A percentile compares a stretch with the other conserved stretches of the same genome.
Conservation (phyloP, 2,888 invertebrate genomes). For the Nomada fabriciana region DNA sequence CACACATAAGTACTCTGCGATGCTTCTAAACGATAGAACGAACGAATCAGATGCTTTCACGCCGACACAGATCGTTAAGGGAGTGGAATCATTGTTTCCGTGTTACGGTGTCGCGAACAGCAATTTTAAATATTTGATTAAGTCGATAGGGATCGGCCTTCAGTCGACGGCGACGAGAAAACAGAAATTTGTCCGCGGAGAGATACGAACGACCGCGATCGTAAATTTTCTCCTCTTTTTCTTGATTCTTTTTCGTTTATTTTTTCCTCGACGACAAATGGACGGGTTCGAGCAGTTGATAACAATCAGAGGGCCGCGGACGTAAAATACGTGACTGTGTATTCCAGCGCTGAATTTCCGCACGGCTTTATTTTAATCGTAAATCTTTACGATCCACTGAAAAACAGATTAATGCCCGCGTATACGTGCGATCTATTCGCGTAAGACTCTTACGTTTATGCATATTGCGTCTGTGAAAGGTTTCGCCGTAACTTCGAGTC, state of each 20-base stretch:
- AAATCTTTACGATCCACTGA: slow-evolving; percentile 38
- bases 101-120: slow-evolving; percentile 9
- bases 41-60: slow-evolving; percentile 15
- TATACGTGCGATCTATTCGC: background rate
- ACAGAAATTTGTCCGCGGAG: slow-evolving; percentile 21
- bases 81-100: background rate
- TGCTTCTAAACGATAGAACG: background rate
- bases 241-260: background rate
- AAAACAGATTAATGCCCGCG: slow-evolving; percentile 32
- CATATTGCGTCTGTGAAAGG: slow-evolving; percentile 25
- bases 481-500: slow-evolving; percentile 25
- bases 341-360: background rate
- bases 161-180: background rate
- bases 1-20: too few species aligned
- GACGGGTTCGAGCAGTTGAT: slow-evolving; percentile 20
- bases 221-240: slow-evolving; percentile 16
- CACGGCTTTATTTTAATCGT: slow-evolving; percentile 37
- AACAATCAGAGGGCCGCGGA: slow-evolving; percentile 20
- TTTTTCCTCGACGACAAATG: slow-evolving; percentile 16
- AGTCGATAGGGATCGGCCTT: slow-evolving; percentile 22
- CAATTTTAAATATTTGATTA: slow-evolving; percentile 33
- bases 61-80: background rate
- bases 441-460: slow-evolving; percentile 17
- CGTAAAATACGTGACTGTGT: slow-evolving; percentile 12
- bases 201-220: slow-evolving; percentile 4